Conservation (phyloP, 2,113 vertebrate genomes). For the Cichladusa arquata region DNA sequence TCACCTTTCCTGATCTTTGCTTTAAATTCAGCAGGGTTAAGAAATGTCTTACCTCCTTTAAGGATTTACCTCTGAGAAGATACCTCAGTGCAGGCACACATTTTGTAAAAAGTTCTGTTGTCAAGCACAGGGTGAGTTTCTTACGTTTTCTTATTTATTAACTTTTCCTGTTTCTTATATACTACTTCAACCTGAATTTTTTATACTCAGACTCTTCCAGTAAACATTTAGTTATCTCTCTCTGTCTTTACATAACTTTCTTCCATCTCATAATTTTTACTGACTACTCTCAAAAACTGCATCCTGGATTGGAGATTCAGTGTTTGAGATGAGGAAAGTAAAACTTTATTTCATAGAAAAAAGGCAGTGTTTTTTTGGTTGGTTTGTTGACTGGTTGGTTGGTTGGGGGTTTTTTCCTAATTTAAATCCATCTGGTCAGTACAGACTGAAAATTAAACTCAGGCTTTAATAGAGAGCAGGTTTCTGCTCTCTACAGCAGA, state of each 20-base stretch:
- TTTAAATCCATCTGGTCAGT: neutral
- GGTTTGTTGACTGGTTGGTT: neutral
- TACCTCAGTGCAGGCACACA: neutral
- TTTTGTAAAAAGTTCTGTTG: neutral
- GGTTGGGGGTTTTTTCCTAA: neutral
- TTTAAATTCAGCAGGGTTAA: neutral
- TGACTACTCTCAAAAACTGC: neutral
- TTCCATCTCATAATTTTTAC: neutral
- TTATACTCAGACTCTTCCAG: neutral
- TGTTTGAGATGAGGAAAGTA: neutral
- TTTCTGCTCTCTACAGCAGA: neutral
- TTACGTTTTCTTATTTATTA: neutral
- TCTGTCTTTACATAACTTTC: neutral
- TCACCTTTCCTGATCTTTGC: neutral
- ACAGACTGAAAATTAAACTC: neutral
- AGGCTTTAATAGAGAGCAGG: neutral
- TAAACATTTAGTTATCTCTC: neutral
- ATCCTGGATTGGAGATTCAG: neutral
- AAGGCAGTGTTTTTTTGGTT: rapidly evolving
- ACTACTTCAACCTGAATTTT: neutral
- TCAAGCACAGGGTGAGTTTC: neutral
- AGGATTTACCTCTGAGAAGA: neutral
- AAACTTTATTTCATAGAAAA: neutral
- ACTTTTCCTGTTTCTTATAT: neutral
- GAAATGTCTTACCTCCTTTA: neutral